Evolutionary conservation across 2,797 vertebrate species (phyloP), one percentile per base, ranked within the genome.

Genomic region (Telmatherina bonti): DNA sequence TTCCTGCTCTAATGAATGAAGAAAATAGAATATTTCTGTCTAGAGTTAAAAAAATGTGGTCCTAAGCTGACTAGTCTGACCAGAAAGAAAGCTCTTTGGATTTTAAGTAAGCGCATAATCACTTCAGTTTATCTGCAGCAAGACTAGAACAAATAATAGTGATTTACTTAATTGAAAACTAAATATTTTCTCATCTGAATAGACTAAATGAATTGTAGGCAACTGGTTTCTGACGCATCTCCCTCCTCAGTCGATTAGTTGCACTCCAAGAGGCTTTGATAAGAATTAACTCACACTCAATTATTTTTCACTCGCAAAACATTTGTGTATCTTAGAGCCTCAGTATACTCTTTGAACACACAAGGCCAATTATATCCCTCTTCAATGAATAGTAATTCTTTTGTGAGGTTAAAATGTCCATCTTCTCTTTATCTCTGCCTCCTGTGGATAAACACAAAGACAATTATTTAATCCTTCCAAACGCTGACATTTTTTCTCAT

Each of bases 131-230:
- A 91, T 92, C 91, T 86, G 86, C 85, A 83, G 86, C 88, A 85
- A 78, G 74, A 84, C 83, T 88, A 91, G 88, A 93, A 92, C 91
- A 91, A 94, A 94, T 92, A 91, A 93, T 87, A 91, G 91, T 88
- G 90, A 93, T 94, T 93, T 90, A 83, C 89, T 91, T 93, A 92
- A 94, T 93, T 94, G 91, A 94, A 95, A 95, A 93, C 85, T 80
- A 93, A 93, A 93, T 90, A 92, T 92, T 92, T 92, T 93, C 86
- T 92, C 89, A 89, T 92, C 86, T 91, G 89, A 92, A 91, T 84
- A 91, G 92, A 90, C 92, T 79, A 90, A 93, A 92, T 92, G 85
- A 93, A 90, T 86, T 86, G 85, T 89, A 91, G 82, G 88, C 72
- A 74, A 85, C 78, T 82, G 87, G 88, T 92, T 88, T 92, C 88